phyloP scores from a whole-genome alignment of 1,140 invertebrate genomes.

The Philopotamus ludificatus region DNA sequence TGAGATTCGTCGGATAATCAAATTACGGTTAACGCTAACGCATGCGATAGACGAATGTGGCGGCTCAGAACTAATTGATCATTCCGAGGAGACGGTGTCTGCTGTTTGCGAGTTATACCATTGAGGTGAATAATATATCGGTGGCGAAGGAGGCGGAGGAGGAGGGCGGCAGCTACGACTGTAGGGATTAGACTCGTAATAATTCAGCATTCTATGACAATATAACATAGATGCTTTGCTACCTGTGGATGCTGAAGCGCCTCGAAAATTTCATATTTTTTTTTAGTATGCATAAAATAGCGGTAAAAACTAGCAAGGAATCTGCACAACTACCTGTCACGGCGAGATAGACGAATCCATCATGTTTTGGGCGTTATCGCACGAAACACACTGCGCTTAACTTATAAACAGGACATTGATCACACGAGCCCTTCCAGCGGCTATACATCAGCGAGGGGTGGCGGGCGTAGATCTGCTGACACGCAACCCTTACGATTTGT shows the following conservation, averaged over 20 bases:
- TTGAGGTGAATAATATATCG: constrained; percentile 12
- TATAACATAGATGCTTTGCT: no score
- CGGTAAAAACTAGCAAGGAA: no score
- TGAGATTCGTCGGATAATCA: constrained; percentile 37
- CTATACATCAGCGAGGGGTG: constrained; percentile 3
- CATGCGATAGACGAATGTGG: constrained; percentile 30
- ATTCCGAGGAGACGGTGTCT: constrained; percentile 24
- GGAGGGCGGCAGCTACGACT: no score
- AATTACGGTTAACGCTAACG: constrained; percentile 31
- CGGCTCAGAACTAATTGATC: constrained; percentile 31
- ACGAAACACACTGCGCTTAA: constrained; percentile 36
- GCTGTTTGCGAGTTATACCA: constrained; percentile 18
- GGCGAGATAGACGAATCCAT: no score
- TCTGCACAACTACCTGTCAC: no score
- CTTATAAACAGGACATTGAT: constrained; percentile 39
- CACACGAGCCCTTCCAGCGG: constrained; percentile 26
- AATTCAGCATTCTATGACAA: no score
- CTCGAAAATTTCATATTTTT: no score
- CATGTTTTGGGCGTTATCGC: constrained; percentile 35
- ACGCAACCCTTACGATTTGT: constrained; percentile 37
- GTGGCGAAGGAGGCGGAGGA: no score
- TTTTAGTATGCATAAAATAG: no score
- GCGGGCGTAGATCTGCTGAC: constrained; percentile 29
- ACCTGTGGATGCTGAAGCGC: no score
- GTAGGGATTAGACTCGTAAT: no score